Conservation (phyloP, 2,888 invertebrate species). For the Diadegma fenestrale region DNA sequence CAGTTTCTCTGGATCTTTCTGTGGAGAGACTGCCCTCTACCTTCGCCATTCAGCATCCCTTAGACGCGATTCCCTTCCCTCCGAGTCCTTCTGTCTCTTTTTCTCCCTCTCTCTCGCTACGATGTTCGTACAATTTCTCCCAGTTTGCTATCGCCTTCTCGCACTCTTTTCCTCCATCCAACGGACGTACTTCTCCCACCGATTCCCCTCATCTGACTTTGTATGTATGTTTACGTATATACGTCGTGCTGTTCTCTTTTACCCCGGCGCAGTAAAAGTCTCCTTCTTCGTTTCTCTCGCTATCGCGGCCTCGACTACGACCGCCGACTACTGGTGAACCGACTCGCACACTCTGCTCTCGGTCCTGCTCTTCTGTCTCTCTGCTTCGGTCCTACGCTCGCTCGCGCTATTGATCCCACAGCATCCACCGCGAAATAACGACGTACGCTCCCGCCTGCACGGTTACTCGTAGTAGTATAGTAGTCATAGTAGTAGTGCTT, state of each 20-base stretch:
- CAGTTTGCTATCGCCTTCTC: slow-evolving; percentile 62
- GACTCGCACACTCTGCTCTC: slow-evolving; percentile 62
- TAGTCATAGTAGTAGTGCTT: slow-evolving; percentile 45
- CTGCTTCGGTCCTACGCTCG: slow-evolving; percentile 79
- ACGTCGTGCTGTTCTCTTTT: slow-evolving; percentile 20
- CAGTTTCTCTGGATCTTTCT: slow-evolving; percentile 59
- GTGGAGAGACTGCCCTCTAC: slow-evolving; percentile 40
- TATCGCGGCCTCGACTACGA: slow-evolving; percentile 28
- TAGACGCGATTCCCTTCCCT: slow-evolving; percentile 39
- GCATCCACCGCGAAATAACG: slow-evolving; percentile 85
- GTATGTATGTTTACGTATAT: slow-evolving; percentile 12
- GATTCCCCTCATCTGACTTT: slow-evolving; percentile 69
- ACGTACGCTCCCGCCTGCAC: slow-evolving; percentile 76
- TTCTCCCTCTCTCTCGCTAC: slow-evolving; percentile 28
- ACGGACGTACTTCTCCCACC: slow-evolving; percentile 51
- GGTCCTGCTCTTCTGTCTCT: slow-evolving; percentile 65
- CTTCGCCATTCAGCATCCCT: slow-evolving; percentile 59
- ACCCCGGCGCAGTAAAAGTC: slow-evolving; percentile 37
- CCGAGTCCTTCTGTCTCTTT: slow-evolving; percentile 14
- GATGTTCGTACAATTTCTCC: slow-evolving; percentile 62
- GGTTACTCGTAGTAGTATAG: slow-evolving; percentile 27
- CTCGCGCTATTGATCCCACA: slow-evolving; percentile 84
- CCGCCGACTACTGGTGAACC: slow-evolving; percentile 58
- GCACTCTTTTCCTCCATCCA: slow-evolving; percentile 65
- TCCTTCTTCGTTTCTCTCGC: slow-evolving; percentile 69